phyloP scores from a whole-genome alignment of 2,797 vertebrate genomes.

The Sebastolobus alascanus region DNA sequence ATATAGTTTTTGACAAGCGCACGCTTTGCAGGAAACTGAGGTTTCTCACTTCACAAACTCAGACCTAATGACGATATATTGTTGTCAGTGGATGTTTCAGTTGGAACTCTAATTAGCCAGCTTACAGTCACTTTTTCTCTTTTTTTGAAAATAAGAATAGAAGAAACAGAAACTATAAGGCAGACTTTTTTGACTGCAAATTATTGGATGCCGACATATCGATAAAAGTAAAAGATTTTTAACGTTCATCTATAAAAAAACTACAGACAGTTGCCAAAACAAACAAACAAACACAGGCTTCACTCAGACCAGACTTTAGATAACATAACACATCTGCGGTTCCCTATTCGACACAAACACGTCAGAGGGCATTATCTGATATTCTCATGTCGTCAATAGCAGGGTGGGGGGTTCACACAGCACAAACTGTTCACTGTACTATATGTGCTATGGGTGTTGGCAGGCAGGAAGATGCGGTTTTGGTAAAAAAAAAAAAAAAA shows the following conservation, averaged over 20 bases:
- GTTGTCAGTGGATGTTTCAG: conserved; percentile 12
- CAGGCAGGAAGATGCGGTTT: conserved; percentile 80
- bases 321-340: conserved; percentile 34
- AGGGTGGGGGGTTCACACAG: conserved; percentile 45
- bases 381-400: neutral
- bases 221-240: neutral
- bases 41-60: neutral
- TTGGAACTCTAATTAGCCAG: neutral
- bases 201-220: neutral
- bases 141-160: neutral
- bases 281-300: neutral
- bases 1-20: neutral
- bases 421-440: conserved; percentile 39
- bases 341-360: conserved; percentile 23
- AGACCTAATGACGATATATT: conserved; percentile 7
- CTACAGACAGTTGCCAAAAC: neutral
- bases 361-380: conserved; percentile 35
- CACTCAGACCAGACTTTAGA: neutral
- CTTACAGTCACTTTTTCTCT: neutral
- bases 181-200: neutral
- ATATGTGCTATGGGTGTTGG: conserved; percentile 51
- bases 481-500: neutral
- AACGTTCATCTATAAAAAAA: neutral
- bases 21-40: neutral
- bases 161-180: neutral